Percentiles rank a stretch among this genome's conserved stretches.
Conservation (phyloP, 1,140 invertebrate species). For the Gonioctena quinquepunctata region DNA sequence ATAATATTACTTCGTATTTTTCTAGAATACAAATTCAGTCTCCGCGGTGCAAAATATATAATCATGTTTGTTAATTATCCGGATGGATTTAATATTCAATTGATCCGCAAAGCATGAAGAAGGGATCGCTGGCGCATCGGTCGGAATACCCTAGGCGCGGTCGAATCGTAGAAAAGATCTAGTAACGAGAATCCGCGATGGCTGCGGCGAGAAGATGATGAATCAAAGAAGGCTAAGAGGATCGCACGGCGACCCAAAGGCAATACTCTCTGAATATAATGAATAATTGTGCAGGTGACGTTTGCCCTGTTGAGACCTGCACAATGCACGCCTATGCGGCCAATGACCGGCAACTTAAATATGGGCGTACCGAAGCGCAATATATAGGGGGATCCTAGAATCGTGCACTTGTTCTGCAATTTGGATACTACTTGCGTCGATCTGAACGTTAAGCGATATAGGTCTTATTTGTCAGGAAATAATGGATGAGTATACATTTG, state of each 20-base stretch:
- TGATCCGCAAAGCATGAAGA: too few relatives aligned
- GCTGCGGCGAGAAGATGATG: neutral
- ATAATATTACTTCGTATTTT: too few relatives aligned
- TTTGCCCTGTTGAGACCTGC: slow-evolving; percentile 22
- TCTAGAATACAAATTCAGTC: too few relatives aligned
- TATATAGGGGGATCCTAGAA: neutral
- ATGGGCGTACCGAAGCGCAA: neutral
- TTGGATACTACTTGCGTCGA: too few relatives aligned
- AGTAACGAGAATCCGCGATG: slow-evolving; percentile 6
- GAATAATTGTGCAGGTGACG: slow-evolving; percentile 33
- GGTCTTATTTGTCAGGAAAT: too few relatives aligned
- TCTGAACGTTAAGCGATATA: too few relatives aligned
- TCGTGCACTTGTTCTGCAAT: too few relatives aligned
- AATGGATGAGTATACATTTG: too few relatives aligned
- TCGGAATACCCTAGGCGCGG: neutral
- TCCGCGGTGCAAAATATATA: too few relatives aligned
- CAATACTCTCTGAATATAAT: slow-evolving; percentile 33
- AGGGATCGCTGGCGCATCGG: neutral
- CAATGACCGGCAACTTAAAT: slow-evolving; percentile 27
- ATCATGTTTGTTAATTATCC: too few relatives aligned
- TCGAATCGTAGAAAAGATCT: neutral
- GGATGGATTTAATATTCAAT: too few relatives aligned
- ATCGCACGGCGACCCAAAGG: slow-evolving; percentile 19
- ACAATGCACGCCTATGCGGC: slow-evolving; percentile 30
- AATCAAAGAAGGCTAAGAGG: slow-evolving; percentile 12